Percentiles rank a stretch among this genome's conserved stretches.
Evolutionary conservation across 2,888 invertebrate species (phyloP).

Genomic region (Cynaeus angustus): DNA sequence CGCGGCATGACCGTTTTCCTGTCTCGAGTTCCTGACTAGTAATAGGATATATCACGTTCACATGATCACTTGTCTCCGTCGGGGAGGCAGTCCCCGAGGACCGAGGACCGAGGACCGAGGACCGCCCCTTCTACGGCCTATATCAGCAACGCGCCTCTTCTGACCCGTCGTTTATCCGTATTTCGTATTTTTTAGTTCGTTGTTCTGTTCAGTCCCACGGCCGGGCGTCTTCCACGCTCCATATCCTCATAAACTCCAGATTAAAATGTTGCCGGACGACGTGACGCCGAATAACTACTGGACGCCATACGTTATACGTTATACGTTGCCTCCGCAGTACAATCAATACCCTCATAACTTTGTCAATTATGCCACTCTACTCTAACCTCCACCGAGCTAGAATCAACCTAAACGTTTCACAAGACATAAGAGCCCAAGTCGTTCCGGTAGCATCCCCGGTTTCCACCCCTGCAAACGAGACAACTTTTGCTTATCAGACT

Average conservation of each 20-base stretch:
- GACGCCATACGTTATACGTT: constrained; percentile 40
- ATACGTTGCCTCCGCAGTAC: constrained; percentile 52
- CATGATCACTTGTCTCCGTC: constrained; percentile 55
- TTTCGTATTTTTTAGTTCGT: constrained; percentile 47
- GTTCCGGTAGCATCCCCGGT: constrained; percentile 36
- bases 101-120: constrained; percentile 49
- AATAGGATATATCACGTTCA: constrained; percentile 61
- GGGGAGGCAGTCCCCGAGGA: constrained; percentile 43
- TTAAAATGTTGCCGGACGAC: constrained; percentile 53
- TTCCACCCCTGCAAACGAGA: neutral
- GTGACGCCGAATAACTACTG: constrained; percentile 53
- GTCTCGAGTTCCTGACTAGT: constrained; percentile 72
- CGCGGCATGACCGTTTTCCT: constrained; percentile 66
- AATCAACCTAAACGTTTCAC: constrained; percentile 21
- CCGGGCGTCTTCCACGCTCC: constrained; percentile 64
- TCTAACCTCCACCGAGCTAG: constrained; percentile 24
- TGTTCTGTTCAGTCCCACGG: constrained; percentile 53
- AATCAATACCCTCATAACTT: constrained; percentile 51
- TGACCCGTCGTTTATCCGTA: constrained; percentile 46
- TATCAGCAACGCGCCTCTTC: constrained; percentile 46
- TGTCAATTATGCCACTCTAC: constrained; percentile 51
- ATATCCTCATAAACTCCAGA: constrained; percentile 54
- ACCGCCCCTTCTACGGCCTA: constrained; percentile 45
- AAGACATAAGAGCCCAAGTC: constrained; percentile 25
- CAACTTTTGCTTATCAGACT: neutral